Percentiles rank a stretch among this genome's conserved stretches.
Evolutionary conservation across 2,113 vertebrate genomes (phyloP).

Genomic region (Talpa occidentalis): DNA sequence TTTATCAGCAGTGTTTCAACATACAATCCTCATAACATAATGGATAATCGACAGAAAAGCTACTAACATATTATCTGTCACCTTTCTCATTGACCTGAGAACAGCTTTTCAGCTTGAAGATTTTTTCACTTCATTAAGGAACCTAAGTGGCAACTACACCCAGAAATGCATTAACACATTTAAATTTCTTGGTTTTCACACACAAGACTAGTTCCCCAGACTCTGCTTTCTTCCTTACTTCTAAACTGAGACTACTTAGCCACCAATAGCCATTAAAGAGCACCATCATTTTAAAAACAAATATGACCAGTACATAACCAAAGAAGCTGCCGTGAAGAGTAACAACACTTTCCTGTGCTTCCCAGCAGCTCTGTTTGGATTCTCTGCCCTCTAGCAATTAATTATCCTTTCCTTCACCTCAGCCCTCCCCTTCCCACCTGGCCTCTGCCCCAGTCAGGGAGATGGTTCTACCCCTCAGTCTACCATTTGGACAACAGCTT

Average conservation of each 20-base stretch:
- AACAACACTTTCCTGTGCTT: neutral
- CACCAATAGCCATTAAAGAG: neutral
- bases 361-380: neutral
- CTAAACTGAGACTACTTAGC: neutral
- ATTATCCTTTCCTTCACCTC: neutral
- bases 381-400: neutral
- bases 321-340: neutral
- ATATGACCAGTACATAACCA: neutral
- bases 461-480: neutral
- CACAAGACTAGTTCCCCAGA: neutral
- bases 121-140: slow-evolving; percentile 64
- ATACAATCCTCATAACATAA: slow-evolving; percentile 86
- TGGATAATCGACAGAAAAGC: slow-evolving; percentile 83
- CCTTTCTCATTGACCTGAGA: slow-evolving; percentile 85
- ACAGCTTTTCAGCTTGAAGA: slow-evolving; percentile 68
- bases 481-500: neutral
- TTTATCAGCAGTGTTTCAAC: slow-evolving; percentile 85
- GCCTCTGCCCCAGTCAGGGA: neutral
- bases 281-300: slow-evolving; percentile 31
- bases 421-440: neutral
- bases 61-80: slow-evolving; percentile 83
- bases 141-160: neutral
- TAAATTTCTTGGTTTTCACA: slow-evolving; percentile 28
- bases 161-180: neutral
- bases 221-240: neutral